Conservation (phyloP, 1,140 invertebrate species). For the Drosophila dunni region DNA sequence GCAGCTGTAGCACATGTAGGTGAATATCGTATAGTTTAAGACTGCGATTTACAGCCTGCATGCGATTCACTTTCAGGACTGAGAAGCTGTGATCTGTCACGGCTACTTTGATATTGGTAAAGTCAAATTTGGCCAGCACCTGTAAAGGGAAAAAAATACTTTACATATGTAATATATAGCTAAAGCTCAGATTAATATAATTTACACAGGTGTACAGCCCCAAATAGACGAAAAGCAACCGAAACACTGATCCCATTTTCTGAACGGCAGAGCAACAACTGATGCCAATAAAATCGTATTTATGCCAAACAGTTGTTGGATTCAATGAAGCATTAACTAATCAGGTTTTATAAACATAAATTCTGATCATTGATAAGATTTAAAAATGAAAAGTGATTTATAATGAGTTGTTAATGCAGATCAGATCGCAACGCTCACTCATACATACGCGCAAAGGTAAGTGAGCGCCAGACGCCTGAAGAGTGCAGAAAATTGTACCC, state of each 20-base stretch:
- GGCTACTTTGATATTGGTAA: constrained; percentile 3
- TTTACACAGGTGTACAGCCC: not conserved
- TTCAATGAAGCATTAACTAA: too few species aligned
- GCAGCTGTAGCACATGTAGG: constrained; percentile 11
- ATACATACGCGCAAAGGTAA: too few species aligned
- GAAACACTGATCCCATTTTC: constrained; percentile 2
- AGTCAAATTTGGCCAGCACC: constrained; percentile 2
- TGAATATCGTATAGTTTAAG: constrained; percentile 18
- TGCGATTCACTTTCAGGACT: constrained; percentile 4
- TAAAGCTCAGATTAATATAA: not conserved
- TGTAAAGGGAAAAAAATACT: not conserved
- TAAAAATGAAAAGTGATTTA: too few species aligned
- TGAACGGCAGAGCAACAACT: not conserved
- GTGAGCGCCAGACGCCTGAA: too few species aligned
- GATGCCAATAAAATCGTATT: not conserved
- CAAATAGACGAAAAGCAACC: not conserved
- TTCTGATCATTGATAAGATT: too few species aligned
- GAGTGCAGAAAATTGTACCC: too few species aligned
- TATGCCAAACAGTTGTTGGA: too few species aligned
- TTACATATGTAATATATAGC: not conserved
- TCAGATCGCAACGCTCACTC: too few species aligned
- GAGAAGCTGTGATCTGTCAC: constrained; percentile 8
- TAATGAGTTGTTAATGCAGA: too few species aligned
- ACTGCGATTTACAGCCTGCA: constrained; percentile 42
- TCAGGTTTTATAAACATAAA: too few species aligned